Evolutionary conservation across 2,113 vertebrate genomes (phyloP).

Genomic region (Grammomys dolichurus): DNA sequence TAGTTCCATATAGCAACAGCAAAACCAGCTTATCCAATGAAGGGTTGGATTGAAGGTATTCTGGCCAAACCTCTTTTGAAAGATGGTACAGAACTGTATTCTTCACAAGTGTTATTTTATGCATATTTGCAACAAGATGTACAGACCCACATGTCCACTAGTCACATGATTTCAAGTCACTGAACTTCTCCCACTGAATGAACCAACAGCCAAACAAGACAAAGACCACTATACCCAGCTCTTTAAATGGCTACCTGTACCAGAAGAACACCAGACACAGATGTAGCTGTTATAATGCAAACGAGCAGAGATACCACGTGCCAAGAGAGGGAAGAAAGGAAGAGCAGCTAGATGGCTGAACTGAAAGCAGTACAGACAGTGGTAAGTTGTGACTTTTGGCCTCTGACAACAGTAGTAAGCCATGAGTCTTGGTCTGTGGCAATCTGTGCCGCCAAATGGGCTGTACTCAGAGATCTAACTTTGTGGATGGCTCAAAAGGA

Average conservation of each 20-base stretch:
- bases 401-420: neutral
- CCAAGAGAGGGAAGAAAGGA: neutral
- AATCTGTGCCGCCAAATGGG: neutral
- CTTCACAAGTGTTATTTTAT: neutral
- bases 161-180: neutral
- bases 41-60: neutral
- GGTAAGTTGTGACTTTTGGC: neutral
- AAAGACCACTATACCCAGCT: neutral
- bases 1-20: neutral
- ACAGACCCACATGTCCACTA: no score
- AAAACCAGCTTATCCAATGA: neutral
- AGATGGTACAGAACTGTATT: neutral
- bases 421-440: neutral
- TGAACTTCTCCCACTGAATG: neutral
- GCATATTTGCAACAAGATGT: no score
- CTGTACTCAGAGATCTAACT: neutral
- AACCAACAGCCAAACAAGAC: neutral
- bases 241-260: neutral
- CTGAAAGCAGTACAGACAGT: neutral
- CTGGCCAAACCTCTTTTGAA: neutral
- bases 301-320: neutral
- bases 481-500: neutral
- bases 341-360: no score
- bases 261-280: neutral
- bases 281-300: neutral